Base-by-base conservation (phyloP, 2,113 vertebrate genomes). In the Ceuthmochares aereus region DNA sequence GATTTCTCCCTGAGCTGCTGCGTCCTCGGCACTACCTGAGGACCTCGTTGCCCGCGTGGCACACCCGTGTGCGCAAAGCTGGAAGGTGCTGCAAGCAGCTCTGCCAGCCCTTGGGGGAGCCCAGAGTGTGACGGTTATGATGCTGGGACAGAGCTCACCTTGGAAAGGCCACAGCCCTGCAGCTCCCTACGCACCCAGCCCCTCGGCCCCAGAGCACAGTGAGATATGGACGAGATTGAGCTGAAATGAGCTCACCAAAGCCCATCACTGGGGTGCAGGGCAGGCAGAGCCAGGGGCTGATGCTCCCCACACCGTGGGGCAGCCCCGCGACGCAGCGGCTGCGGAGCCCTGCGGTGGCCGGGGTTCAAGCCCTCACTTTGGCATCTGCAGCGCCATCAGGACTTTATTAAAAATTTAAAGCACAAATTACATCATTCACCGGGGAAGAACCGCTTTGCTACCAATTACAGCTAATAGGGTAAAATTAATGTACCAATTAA, bases 401-500 rank as follows among this genome's bases (percentile, higher is more conserved):
- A 49, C 93, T 95, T 95, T 54, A 95, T 95, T 96, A 97, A 98
- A 96, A 94, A 96, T 95, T 96, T 95, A 97, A 97, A 97, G 60
- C 68, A 45, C 94, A 96, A 95, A 98, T 98, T 96, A 92, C 95
- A 91, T n/a, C 96, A 52, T 94, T 97, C 91, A 66, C 90, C 34
- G 2, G 87, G 91, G 93, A 97, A 96, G 97, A 95, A 94, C 93
- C 19, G 36, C 96, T 97, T 98, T 97, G 95, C 95, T 96, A 93
- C 89, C 96, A 97, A 97, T 98, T 98, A 97, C 73, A 94, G 98
- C 96, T 98, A 98, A 97, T 97, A 95, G 97, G 96, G 95, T 89
- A 96, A 97, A 98, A 98, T 98, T 98, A 98, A 98, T 98, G 97
- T 98, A 97, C 95, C 98, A 98, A 98, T 98, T 98, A 98, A 98